Evolutionary conservation across 2,113 vertebrate species (phyloP).

Genomic region (Chloropsis hardwickii): DNA sequence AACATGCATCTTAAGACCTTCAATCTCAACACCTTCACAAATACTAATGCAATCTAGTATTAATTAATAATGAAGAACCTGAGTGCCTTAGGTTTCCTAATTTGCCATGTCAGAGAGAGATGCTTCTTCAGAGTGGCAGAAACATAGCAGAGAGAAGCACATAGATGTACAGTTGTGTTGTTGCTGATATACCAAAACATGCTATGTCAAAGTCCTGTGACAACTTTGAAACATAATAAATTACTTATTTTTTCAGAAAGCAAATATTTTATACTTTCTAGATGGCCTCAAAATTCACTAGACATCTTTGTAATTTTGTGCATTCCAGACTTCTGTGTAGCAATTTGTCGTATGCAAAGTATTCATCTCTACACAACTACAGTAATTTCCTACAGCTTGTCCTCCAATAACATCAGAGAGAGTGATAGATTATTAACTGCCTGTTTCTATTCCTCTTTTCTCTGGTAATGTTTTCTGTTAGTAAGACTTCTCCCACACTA

Average conservation of each 20-base stretch:
- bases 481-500: not conserved
- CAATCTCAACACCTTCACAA: not conserved
- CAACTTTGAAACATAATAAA: not conserved
- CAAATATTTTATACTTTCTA: not conserved
- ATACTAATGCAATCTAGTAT: not conserved
- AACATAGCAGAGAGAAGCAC: fast-evolving
- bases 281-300: not conserved
- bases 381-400: not conserved
- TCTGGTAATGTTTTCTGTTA: not conserved
- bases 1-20: not conserved
- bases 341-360: not conserved
- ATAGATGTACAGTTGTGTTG: fast-evolving
- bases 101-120: not conserved
- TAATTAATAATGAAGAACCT: not conserved
- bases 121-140: not conserved
- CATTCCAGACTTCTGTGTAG: not conserved
- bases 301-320: not conserved
- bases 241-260: not conserved
- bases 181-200: not conserved
- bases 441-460: not conserved
- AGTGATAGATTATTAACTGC: not conserved
- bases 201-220: not conserved
- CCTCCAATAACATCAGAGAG: not conserved
- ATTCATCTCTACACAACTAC: not conserved
- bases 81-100: not conserved